phyloP scores from a whole-genome alignment of 2,113 vertebrate species.

The Myodes glareolus region DNA sequence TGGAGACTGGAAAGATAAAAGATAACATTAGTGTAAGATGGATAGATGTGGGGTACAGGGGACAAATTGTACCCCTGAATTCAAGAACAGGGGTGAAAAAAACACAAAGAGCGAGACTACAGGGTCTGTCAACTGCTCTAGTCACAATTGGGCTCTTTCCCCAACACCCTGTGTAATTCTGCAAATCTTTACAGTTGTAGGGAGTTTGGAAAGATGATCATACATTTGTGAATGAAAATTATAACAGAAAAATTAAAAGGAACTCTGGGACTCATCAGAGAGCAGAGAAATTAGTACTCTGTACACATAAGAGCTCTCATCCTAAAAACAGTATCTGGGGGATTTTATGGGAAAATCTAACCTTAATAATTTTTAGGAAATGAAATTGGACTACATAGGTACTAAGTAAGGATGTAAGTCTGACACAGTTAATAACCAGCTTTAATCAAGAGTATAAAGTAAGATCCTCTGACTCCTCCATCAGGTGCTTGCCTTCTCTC shows the following conservation, averaged over 20 bases:
- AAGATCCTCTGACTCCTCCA: neutral
- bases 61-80: neutral
- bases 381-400: neutral
- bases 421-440: neutral
- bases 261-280: neutral
- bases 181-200: neutral
- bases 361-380: neutral
- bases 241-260: slow-evolving; percentile 20
- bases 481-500: neutral
- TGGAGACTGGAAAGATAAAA: neutral
- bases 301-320: neutral
- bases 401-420: neutral
- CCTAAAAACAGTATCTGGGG: neutral
- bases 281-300: neutral
- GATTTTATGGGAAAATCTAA: neutral
- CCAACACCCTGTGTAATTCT: neutral
- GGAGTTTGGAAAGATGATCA: slow-evolving; percentile 8
- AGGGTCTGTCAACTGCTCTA: neutral
- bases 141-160: neutral
- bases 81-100: neutral
- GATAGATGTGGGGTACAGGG: neutral
- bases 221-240: neutral
- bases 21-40: neutral
- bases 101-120: neutral
- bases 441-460: neutral